Evolutionary conservation across 2,797 vertebrate species (phyloP).

Genomic region (Esox masquinongy): DNA sequence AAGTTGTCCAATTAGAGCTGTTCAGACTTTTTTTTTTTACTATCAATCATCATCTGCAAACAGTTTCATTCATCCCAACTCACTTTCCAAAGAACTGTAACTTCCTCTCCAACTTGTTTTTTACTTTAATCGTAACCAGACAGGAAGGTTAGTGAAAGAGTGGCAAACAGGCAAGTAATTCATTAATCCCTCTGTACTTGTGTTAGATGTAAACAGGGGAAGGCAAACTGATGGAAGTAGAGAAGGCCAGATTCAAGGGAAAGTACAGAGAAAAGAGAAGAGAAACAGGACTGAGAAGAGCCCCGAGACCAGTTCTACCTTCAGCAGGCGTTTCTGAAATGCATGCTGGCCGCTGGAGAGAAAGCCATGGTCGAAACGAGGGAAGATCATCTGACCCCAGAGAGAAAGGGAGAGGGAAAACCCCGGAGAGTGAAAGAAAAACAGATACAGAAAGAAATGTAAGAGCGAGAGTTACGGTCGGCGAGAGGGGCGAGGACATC

Average conservation of each 20-base stretch:
- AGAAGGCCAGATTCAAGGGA: neutral
- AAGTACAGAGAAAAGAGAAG: neutral
- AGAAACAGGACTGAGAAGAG: neutral
- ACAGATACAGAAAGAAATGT: neutral
- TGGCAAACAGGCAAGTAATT: neutral
- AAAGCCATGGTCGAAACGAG: slow-evolving; percentile 74
- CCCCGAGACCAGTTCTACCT: slow-evolving; percentile 70
- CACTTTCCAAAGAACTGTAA: neutral
- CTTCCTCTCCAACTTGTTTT: neutral
- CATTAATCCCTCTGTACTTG: neutral
- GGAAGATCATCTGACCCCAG: slow-evolving; percentile 76
- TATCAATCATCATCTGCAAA: neutral
- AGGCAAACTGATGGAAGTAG: neutral
- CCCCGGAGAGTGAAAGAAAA: neutral
- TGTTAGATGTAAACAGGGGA: neutral
- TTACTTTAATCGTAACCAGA: neutral
- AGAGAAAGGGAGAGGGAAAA: slow-evolving; percentile 38
- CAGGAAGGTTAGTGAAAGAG: neutral
- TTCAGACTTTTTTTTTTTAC: neutral
- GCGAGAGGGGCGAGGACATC: neutral
- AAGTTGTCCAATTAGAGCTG: neutral
- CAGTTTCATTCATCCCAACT: neutral
- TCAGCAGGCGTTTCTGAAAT: slow-evolving; percentile 73
- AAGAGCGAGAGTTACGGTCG: neutral
- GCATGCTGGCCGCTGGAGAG: slow-evolving; percentile 73